Base-by-base conservation (phyloP, 2,888 invertebrate genomes). In the Caenorhabditis sp. region DNA sequence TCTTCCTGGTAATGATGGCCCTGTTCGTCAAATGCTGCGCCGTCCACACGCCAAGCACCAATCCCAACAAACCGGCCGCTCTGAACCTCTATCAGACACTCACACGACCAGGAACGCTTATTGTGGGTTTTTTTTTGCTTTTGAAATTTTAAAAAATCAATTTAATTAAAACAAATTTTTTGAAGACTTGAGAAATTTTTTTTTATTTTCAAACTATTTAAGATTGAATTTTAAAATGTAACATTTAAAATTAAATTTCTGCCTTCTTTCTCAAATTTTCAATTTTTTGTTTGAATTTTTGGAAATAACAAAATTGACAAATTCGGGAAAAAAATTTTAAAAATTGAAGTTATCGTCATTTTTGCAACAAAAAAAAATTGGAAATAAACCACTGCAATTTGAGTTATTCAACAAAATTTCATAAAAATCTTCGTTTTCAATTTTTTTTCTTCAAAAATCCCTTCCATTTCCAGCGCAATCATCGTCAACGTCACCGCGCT, bases 21-120 rank as follows among this genome's bases (percentile, higher is more conserved):
- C 94, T 97, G 76, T 99, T 99, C 93, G 98, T 99, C 91, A 98
- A 99, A 93, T 97, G 98, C 93, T 99, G 98, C 93, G 99, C 99
- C 35, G 99, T 99, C 67, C 98, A 99, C 93, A 99, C 99, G 69
- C 99, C 99, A 28, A 97, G 97, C 76, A 97, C 96, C 83, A 99
- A 99, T 94, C 99, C 99, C 6, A 97, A 97, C 93, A 96, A 97
- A 90, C 95, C 97, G 70, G 97, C 98, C 0, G 97, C 98, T 11
- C 94, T 97, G 87, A 95, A 97, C 86, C 94, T 99, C 87, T 96
- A 96, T 83, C 97, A 98, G 92, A 92, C 92, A 2, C 83, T 92
- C 5, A 88, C 91, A 0, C 97, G 97, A 22, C 92, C 92, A 8
- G 84, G 88, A 40, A 91, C 90, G 6, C 67, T 91, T 1, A 86